phyloP scores from a whole-genome alignment of 35 echinoderm and acorn worm species.

The Diadema setosum region DNA sequence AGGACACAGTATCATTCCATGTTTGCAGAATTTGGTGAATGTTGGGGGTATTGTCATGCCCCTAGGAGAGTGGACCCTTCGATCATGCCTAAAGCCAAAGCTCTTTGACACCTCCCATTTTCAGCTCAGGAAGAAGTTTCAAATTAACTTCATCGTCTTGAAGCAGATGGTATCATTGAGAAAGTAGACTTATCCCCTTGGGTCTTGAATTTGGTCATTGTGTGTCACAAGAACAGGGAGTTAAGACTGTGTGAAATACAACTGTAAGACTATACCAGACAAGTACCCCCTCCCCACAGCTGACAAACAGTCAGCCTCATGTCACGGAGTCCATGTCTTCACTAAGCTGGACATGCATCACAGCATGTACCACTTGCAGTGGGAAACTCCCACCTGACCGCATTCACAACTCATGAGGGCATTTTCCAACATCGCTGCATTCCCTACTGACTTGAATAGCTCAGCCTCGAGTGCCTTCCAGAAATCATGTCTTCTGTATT shows the following conservation, averaged over 20 bases:
- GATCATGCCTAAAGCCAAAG: no score
- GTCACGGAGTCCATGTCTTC: background rate
- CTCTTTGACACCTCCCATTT: no score
- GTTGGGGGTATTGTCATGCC: no score
- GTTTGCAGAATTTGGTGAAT: no score
- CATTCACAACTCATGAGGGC: conserved; percentile 35
- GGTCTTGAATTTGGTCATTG: background rate
- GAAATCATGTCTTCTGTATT: background rate
- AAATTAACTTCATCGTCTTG: background rate
- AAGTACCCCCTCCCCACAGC: background rate
- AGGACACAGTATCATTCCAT: no score
- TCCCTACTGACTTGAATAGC: background rate
- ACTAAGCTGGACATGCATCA: background rate
- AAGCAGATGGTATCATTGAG: background rate
- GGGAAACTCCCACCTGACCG: background rate
- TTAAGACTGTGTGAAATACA: background rate
- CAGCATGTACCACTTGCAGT: background rate
- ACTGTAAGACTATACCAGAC: background rate
- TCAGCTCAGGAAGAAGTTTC: conserved; percentile 10
- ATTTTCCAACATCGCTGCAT: background rate
- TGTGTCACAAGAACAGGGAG: background rate
- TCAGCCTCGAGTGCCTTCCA: conserved; percentile 4
- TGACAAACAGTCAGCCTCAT: background rate
- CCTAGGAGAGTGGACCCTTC: no score
- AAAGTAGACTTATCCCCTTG: background rate